phyloP scores from a whole-genome alignment of 2,888 invertebrate species.

The Metopia argyrocephala region DNA sequence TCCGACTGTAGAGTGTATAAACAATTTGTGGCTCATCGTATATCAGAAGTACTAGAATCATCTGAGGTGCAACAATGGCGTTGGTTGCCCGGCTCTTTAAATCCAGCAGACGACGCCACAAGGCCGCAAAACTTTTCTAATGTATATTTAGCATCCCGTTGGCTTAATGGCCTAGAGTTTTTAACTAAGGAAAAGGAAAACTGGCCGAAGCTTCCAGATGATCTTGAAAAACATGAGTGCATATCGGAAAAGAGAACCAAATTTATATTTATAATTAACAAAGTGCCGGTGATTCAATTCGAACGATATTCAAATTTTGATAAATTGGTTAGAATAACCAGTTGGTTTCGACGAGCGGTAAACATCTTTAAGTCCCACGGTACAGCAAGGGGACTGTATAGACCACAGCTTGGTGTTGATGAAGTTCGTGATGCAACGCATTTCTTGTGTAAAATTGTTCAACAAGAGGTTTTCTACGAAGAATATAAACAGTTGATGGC shows the following conservation, averaged over 20 bases:
- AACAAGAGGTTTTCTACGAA: not conserved
- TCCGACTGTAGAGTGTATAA: constrained; percentile 33
- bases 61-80: constrained; percentile 18
- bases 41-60: constrained; percentile 29
- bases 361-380: constrained; percentile 27
- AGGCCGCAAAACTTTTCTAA: constrained; percentile 36
- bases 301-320: constrained; percentile 14
- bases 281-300: constrained; percentile 4
- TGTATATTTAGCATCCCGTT: not conserved
- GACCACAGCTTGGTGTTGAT: not conserved
- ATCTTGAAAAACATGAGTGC: constrained; percentile 6
- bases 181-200: not conserved
- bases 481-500: constrained; percentile 5
- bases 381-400: no score
- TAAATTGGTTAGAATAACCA: constrained; percentile 19
- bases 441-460: constrained; percentile 30
- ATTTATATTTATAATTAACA: constrained; percentile 8
- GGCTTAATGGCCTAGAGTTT: constrained; percentile 19
- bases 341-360: constrained; percentile 29
- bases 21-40: constrained; percentile 41
- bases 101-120: constrained; percentile 37
- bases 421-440: constrained; percentile 21
- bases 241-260: constrained; percentile 1
- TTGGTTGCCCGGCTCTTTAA: constrained; percentile 37
- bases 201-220: constrained; percentile 18